Percentiles rank a stretch among this genome's conserved stretches.
Conservation (phyloP, 2,113 vertebrate genomes). For the Epinephelus lanceolatus region DNA sequence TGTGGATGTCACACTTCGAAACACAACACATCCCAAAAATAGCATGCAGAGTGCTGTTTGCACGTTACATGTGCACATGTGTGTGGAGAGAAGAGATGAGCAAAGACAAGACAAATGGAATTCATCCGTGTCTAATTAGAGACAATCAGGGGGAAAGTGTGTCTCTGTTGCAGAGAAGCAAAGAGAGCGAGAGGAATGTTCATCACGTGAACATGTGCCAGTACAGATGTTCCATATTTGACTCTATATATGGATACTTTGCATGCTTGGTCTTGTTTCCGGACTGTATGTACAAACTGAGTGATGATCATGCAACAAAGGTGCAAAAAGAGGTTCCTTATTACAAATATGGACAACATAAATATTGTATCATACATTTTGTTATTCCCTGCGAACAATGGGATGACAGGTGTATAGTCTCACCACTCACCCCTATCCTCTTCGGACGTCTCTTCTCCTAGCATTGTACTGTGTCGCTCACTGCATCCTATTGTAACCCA, state of each 20-base stretch:
- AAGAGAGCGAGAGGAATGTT: conserved; percentile 39
- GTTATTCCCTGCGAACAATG: background rate
- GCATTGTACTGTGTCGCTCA: background rate
- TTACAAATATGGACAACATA: background rate
- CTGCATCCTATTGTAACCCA: background rate
- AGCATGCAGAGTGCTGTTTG: conserved; percentile 30
- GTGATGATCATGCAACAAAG: background rate
- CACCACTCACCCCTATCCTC: background rate
- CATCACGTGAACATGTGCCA: conserved; percentile 23
- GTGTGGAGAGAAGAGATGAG: conserved; percentile 27
- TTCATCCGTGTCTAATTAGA: conserved; percentile 69
- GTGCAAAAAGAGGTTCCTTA: background rate
- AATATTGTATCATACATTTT: conserved; percentile 3
- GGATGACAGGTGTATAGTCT: background rate
- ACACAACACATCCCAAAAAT: conserved; percentile 53
- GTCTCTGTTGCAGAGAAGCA: conserved; percentile 42
- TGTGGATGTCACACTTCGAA: conserved; percentile 46
- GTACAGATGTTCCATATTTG: conserved; percentile 21
- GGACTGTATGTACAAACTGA: background rate
- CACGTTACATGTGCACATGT: conserved; percentile 12
- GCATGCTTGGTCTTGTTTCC: background rate
- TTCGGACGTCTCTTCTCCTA: background rate
- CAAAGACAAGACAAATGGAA: conserved; percentile 58
- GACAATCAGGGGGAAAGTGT: conserved; percentile 56
- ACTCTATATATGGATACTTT: background rate